Evolutionary conservation across 2,888 invertebrate species (phyloP).

Genomic region (Cancer borealis): DNA sequence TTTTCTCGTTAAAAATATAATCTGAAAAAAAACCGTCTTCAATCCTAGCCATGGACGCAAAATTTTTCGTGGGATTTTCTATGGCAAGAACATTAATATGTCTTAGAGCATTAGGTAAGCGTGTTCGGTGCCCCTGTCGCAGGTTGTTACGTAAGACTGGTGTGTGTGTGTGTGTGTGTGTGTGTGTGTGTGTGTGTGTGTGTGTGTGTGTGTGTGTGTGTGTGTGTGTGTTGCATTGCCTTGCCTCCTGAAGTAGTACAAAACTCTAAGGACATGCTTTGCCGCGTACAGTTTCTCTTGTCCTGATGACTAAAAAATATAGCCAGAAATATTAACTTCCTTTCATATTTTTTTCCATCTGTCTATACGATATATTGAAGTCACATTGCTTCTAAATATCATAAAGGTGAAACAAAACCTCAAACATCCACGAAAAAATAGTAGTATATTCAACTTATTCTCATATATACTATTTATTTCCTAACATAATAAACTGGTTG

Average conservation of each 20-base stretch:
- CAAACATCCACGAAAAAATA: neutral
- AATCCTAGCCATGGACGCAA: slow-evolving; percentile 5
- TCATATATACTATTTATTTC: neutral
- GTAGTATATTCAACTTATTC: neutral
- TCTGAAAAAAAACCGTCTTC: neutral
- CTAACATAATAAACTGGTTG: neutral
- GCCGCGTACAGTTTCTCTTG: neutral
- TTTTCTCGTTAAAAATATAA: slow-evolving; percentile 20
- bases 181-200: slow-evolving; percentile 30
- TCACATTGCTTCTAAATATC: neutral
- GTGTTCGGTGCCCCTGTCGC: neutral
- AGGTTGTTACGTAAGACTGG: slow-evolving; percentile 14
- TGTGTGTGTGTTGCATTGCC: neutral
- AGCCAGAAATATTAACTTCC: neutral
- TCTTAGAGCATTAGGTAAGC: slow-evolving; percentile 42
- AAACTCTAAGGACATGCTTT: neutral
- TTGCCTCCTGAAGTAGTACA: neutral
- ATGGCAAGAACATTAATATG: slow-evolving; percentile 6
- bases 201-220: neutral
- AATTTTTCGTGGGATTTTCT: slow-evolving; percentile 1
- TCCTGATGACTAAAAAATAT: neutral
- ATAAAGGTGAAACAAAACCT: neutral
- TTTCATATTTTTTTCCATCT: neutral
- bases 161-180: neutral
- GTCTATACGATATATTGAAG: neutral